These are phyloP conservation scores for Pyxicephalus adspersus DNA, from an alignment of 2,113 vertebrate genomes.

Conservation along the genomic window DNA sequence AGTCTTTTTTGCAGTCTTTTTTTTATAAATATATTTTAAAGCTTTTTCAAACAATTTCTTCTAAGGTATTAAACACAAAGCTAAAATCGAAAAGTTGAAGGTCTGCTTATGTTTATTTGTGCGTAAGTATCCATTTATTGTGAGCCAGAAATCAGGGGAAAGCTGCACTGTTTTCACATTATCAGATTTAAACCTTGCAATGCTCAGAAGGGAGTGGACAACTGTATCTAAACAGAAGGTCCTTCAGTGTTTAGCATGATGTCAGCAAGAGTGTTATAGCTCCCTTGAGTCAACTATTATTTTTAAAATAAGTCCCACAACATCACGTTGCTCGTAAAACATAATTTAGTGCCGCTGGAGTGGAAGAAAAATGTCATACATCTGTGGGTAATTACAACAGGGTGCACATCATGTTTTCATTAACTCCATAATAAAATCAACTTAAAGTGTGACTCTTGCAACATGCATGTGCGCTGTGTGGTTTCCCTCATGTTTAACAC, in stretches of 20 bases:
- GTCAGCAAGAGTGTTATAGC: slow-evolving; percentile 66
- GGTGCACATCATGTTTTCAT: slow-evolving; percentile 72
- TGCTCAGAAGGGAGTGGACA: slow-evolving; percentile 65
- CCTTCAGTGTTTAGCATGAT: slow-evolving; percentile 65
- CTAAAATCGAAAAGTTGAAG: slow-evolving; percentile 50
- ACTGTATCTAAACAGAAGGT: slow-evolving; percentile 69
- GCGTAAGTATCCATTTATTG: slow-evolving; percentile 49
- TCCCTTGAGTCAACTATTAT: slow-evolving; percentile 69
- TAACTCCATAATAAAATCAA: slow-evolving; percentile 79
- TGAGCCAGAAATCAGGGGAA: slow-evolving; percentile 50
- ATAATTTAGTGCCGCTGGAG: slow-evolving; percentile 74
- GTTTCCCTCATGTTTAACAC: slow-evolving; percentile 70
- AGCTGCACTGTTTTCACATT: slow-evolving; percentile 52
- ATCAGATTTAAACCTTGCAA: slow-evolving; percentile 18
- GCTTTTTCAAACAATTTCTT: too few relatives aligned
- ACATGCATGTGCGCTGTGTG: slow-evolving; percentile 65
- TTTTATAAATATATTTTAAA: too few relatives aligned
- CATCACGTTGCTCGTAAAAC: slow-evolving; percentile 75
- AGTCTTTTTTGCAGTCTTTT: too few relatives aligned
- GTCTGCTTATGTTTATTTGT: slow-evolving; percentile 50
- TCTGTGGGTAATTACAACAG: slow-evolving; percentile 81
- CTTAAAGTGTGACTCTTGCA: slow-evolving; percentile 71
- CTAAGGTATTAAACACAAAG: slow-evolving; percentile 2
- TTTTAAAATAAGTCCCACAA: slow-evolving; percentile 71
- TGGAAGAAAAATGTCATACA: slow-evolving; percentile 76